Percentiles rank a stretch among this genome's conserved stretches.
These are phyloP conservation scores for Callochromis pleurospilus DNA, from an alignment of 2,113 vertebrate species.

Conservation along the genomic window DNA sequence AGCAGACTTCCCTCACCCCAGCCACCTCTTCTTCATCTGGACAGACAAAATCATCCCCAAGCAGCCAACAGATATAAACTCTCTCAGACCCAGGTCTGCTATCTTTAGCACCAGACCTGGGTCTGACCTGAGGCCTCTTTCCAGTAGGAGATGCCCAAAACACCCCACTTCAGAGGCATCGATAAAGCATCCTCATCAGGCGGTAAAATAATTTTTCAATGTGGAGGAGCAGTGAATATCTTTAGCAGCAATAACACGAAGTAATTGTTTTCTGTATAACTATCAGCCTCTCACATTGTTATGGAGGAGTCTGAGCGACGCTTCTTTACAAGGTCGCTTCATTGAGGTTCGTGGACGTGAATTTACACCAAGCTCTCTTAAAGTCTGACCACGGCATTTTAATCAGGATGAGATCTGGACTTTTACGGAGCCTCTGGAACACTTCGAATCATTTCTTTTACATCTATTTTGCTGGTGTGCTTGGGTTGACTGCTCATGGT, in stretches of 20 bases:
- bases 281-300: neutral
- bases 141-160: neutral
- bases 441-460: neutral
- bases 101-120: neutral
- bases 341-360: rapidly evolving
- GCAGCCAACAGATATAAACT: neutral
- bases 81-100: neutral
- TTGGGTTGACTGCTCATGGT: neutral
- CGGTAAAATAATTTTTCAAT: neutral
- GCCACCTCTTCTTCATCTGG: neutral
- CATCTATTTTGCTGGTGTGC: neutral
- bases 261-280: neutral
- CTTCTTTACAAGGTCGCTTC: neutral
- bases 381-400: neutral
- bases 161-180: neutral
- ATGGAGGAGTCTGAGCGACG: rapidly evolving
- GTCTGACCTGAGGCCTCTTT: neutral
- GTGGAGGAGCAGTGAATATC: neutral
- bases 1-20: neutral
- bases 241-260: rapidly evolving
- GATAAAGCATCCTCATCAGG: neutral
- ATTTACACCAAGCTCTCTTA: neutral
- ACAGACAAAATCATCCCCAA: neutral
- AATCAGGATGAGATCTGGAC: neutral
- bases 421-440: neutral